These are phyloP conservation scores for Cosmia trapezina DNA, from an alignment of 2,888 invertebrate species.

Conservation along the genomic window DNA sequence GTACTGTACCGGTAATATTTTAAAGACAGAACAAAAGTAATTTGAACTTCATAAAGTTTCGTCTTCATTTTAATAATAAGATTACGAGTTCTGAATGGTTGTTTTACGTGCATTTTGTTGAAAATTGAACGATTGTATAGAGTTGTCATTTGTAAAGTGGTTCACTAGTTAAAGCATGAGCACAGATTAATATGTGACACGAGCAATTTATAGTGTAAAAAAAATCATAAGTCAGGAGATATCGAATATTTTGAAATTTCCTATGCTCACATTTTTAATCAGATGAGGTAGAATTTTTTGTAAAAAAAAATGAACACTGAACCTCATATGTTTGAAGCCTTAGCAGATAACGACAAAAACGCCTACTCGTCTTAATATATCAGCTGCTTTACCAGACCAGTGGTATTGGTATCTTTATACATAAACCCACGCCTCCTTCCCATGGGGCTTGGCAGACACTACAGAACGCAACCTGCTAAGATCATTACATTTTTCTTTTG, in stretches of 20 bases:
- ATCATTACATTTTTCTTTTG: too few relatives aligned
- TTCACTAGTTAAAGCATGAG: background rate
- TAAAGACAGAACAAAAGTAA: slow-evolving; percentile 33
- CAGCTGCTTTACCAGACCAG: background rate
- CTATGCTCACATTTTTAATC: too few relatives aligned
- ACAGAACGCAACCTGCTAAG: too few relatives aligned
- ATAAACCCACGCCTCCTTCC: too few relatives aligned
- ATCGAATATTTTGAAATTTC: too few relatives aligned
- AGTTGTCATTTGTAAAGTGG: background rate
- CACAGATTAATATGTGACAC: too few relatives aligned
- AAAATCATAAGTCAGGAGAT: too few relatives aligned
- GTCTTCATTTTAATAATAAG: slow-evolving; percentile 34
- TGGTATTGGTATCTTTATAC: background rate
- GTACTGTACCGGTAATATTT: slow-evolving; percentile 35
- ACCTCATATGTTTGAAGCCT: too few relatives aligned
- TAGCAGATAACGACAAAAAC: too few relatives aligned
- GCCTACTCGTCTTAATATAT: slow-evolving; percentile 22
- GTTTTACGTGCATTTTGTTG: slow-evolving; percentile 15
- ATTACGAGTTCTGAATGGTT: slow-evolving; percentile 8
- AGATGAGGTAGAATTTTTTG: too few relatives aligned
- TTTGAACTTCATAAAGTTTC: slow-evolving; percentile 36
- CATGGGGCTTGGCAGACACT: too few relatives aligned
- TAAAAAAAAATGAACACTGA: too few relatives aligned
- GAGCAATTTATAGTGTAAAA: slow-evolving; percentile 21
- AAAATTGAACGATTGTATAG: background rate